Conservation (phyloP, 2,113 vertebrate genomes). For the Morphnarchus princeps region DNA sequence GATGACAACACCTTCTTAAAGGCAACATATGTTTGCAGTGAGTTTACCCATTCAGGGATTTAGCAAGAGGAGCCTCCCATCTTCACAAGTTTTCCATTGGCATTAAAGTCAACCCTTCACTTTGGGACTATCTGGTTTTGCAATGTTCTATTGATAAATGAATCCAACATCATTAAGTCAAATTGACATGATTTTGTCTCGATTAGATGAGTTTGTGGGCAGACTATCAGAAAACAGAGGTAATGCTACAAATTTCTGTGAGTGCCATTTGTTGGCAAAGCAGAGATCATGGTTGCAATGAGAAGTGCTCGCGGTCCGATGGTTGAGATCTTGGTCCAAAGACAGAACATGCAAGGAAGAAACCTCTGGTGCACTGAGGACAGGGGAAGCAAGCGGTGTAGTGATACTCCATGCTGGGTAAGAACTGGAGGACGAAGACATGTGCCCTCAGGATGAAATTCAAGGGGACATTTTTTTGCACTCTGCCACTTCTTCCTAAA, state of each 20-base stretch:
- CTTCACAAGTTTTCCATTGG: not conserved
- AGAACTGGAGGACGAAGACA: not conserved
- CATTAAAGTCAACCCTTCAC: not conserved
- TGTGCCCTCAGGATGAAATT: not conserved
- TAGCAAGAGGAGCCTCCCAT: not conserved
- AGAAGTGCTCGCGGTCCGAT: not conserved
- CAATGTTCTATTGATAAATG: not conserved
- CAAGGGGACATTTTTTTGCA: not conserved
- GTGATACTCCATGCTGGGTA: not conserved
- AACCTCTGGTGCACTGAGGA: not conserved
- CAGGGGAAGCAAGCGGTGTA: not conserved
- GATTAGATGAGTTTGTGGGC: not conserved
- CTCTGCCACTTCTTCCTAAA: not conserved
- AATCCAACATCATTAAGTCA: not conserved
- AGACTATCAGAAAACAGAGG: not conserved
- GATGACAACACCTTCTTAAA: not conserved
- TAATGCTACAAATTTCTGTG: not conserved
- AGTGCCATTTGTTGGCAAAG: not conserved
- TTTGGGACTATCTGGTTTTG: not conserved
- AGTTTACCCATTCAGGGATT: not conserved
- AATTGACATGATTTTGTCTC: not conserved
- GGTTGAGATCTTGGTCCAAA: not conserved
- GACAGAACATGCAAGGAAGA: fast-evolving
- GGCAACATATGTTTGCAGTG: fast-evolving
- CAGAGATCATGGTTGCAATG: fast-evolving